A percentile compares a stretch with the other conserved stretches of the same genome.
phyloP scores from a whole-genome alignment of 2,888 invertebrate genomes.

The Amphipoea oculea region DNA sequence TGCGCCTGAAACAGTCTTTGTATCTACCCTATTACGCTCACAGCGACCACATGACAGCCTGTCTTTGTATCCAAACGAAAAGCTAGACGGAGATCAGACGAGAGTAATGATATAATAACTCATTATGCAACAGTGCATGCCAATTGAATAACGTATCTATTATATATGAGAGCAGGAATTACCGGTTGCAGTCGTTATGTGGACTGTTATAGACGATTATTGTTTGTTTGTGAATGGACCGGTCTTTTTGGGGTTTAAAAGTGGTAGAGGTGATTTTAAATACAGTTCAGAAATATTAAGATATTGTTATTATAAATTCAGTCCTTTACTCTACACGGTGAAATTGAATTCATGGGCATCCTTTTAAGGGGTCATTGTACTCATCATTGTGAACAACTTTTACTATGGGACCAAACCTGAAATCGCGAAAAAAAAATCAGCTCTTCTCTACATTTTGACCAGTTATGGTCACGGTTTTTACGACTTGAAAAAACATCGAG shows the following conservation, averaged over 20 bases:
- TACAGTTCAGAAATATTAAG: not conserved
- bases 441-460: too few species aligned
- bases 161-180: constrained; percentile 32
- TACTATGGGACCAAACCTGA: too few species aligned
- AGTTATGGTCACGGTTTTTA: too few species aligned
- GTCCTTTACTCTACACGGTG: too few species aligned
- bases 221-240: constrained; percentile 34
- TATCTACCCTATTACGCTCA: not conserved
- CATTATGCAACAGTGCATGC: constrained; percentile 46
- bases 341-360: too few species aligned
- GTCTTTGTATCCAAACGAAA: not conserved
- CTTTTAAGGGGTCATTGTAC: too few species aligned
- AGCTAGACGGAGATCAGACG: constrained; percentile 48
- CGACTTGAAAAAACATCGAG: too few species aligned
- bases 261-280: not conserved
- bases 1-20: not conserved
- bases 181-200: constrained; percentile 34
- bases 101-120: constrained; percentile 52
- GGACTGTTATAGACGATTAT: constrained; percentile 20
- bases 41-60: not conserved
- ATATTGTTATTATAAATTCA: too few species aligned
- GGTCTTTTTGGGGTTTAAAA: constrained; percentile 19
- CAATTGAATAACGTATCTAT: constrained; percentile 53
- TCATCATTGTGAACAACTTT: too few species aligned
- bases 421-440: too few species aligned